Evolutionary conservation across 2,797 vertebrate species (phyloP).

Genomic region (Mus minutoides): DNA sequence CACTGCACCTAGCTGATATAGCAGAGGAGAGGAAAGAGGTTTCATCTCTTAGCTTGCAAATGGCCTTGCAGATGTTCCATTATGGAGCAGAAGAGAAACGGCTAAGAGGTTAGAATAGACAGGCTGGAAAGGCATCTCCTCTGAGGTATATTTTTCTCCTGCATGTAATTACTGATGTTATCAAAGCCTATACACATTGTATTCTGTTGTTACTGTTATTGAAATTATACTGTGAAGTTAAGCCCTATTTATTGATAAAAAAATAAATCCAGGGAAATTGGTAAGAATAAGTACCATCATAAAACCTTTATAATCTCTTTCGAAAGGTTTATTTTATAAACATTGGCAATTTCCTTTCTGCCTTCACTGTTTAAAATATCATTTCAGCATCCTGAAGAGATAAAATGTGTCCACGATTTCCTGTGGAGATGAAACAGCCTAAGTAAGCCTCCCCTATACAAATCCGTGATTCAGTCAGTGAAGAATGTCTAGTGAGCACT

Average conservation of each 20-base stretch:
- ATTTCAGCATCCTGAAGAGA: constrained; percentile 11
- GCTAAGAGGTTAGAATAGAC: neutral
- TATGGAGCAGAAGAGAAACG: neutral
- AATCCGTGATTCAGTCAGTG: neutral
- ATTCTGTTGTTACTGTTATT: constrained; percentile 59
- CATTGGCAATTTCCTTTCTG: neutral
- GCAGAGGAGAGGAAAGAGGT: neutral
- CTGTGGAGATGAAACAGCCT: neutral
- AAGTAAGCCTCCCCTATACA: neutral
- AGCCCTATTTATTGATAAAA: constrained; percentile 41
- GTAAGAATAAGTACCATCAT: constrained; percentile 24
- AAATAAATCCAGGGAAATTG: constrained; percentile 59
- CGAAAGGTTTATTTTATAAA: constrained; percentile 18
- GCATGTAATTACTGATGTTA: neutral
- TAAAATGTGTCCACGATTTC: neutral
- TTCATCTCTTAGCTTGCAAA: neutral
- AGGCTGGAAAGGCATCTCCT: neutral
- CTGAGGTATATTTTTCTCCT: neutral
- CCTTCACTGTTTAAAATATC: constrained; percentile 9
- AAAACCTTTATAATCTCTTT: neutral
- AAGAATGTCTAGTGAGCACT: constrained; percentile 12
- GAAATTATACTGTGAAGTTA: constrained; percentile 40
- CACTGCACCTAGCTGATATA: neutral
- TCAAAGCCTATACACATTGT: neutral
- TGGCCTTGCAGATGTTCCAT: neutral